Evolutionary conservation across 1,140 invertebrate genomes (phyloP), one percentile per base, ranked within the genome.

Genomic region (Drosophila pseudoobscura): DNA sequence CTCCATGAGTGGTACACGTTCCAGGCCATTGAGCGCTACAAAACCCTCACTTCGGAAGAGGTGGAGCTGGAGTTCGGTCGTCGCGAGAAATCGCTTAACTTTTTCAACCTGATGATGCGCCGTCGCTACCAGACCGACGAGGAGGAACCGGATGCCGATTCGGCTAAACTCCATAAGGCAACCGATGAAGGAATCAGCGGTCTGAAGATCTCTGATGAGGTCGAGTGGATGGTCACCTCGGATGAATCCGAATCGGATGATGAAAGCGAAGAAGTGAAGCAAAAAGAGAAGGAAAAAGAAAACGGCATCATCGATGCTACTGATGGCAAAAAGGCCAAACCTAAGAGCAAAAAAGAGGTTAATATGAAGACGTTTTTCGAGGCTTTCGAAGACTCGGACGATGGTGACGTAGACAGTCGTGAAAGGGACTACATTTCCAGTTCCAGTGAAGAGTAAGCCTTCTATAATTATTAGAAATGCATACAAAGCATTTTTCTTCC

Each of bases 11-110:
- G 98, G 98, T 96, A 93, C 61, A 94, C 94, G 55, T 95, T 95
- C 73, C 93, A 90, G 62, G 94, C 94, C 6, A 92, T 94, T 63
- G 93, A 94, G 55, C 92, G 93, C 68, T 99, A 99, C 79, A 99
- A 98, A 92, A 94, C 97, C 6, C 92, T 99, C 0, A 97, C 96
- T 50, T 96, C 97, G 2, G 98, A 99, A 92, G 98, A 99, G 92
- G 98, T 98, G 1, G 98, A 99, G 92, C 95, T 98, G 85, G 97
- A 99, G 91, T 99, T 98, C 91, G 97, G 95, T 83, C 96, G 97
- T 89, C 94, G 98, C 47, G 97, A 98, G 91, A 98, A 97, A 91
- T 96, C 97, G 22, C 94, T 98, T 91, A 99, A 99, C 93, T 97
- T 95, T 90, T 99, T 98, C 90, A 96, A 96, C 13, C 93, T 99